Base-by-base conservation (phyloP, 2,888 invertebrate genomes). In the Drosophila infuscata region DNA sequence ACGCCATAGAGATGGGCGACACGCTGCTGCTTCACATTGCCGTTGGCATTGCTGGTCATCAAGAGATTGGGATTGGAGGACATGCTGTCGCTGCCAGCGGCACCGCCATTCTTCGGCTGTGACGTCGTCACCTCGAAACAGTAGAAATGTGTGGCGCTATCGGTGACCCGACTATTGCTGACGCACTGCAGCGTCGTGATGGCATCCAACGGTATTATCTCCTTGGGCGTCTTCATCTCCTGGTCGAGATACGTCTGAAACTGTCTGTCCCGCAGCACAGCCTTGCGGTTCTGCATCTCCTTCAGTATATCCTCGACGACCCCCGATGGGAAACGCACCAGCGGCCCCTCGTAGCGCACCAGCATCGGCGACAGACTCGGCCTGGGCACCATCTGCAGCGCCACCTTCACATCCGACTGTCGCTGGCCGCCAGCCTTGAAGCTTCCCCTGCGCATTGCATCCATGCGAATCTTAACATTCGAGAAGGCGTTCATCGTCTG, bases 171-270 rank as follows among this genome's bases (percentile, higher is more conserved):
- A 66, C 90, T 93, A 61, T 93, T 93, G 79, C 92, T 93, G 30
- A 93, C 93, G 77, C 93, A 93, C 68, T 93, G 93, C 70, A 93
- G 62, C 30, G 93, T 93, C 25, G 93, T 93, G 25, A 93, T 92
- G 77, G 94, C 94, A 60, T 96, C 95, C 76, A 97, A 93, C 7
- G 95, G 94, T 89, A 97, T 95, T 30, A 95, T 94, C 92, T 97
- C 97, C 90, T 96, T 96, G 30, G 95, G 91, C 43, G 95, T 94
- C 43, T 95, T 94, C 93, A 95, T 95, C 62, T 95, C 95, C 79
- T 96, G 95, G 89, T 97, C 97, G 7, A 95, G 94, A 85, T 96
- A 96, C 89, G 97, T 96, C 77, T 95, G 94, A 35, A 97, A 93
- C 89, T 96, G 96, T 52, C 96, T 95, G 78, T 96, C 96, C 6